Evolutionary conservation across 2,113 vertebrate genomes (phyloP).

Genomic region (Lasiurus borealis): DNA sequence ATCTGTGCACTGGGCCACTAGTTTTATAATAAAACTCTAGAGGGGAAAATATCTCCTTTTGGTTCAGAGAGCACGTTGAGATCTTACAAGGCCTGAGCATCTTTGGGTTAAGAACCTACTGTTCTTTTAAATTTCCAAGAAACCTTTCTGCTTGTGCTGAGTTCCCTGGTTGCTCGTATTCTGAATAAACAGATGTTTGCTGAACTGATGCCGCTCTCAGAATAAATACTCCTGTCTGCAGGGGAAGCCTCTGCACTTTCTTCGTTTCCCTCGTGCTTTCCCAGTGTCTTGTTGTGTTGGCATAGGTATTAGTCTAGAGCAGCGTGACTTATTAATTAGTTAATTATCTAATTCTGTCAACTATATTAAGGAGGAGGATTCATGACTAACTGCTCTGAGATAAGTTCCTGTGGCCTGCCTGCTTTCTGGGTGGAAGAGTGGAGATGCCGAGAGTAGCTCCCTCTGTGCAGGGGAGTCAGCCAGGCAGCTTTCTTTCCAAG

Average conservation of each 20-base stretch:
- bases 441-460: neutral
- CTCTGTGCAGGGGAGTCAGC: neutral
- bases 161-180: slow-evolving; percentile 13
- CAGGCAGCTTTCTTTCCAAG: neutral
- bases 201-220: neutral
- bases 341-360: slow-evolving; percentile 22
- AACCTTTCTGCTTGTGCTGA: slow-evolving; percentile 2
- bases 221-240: neutral
- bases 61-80: slow-evolving; percentile 46
- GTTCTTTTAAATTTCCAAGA: slow-evolving; percentile 49
- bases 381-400: neutral
- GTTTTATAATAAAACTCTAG: neutral
- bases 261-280: neutral
- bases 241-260: neutral
- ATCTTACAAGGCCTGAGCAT: neutral
- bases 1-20: no score
- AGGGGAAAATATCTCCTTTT: neutral
- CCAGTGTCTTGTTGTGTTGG: neutral
- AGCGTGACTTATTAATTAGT: slow-evolving; percentile 46
- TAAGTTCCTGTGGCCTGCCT: neutral
- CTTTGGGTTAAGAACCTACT: slow-evolving; percentile 24
- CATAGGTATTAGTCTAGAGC: slow-evolving; percentile 16
- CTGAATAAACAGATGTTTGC: slow-evolving; percentile 20
- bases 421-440: neutral
- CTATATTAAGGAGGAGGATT: slow-evolving; percentile 24